Conservation (phyloP, 2,113 vertebrate genomes). For the Tautogolabrus adspersus region DNA sequence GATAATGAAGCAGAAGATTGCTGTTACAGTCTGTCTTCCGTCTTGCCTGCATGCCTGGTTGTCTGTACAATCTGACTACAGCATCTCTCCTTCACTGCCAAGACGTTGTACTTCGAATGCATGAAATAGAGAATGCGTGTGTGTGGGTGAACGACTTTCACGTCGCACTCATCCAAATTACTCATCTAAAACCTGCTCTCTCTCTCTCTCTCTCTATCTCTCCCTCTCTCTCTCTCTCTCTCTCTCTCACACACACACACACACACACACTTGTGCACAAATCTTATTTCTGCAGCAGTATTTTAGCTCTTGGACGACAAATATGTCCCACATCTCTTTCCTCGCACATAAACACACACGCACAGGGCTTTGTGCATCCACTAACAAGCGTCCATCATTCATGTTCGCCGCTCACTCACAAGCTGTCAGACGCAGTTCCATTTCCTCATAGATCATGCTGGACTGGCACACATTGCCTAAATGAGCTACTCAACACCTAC, state of each 20-base stretch:
- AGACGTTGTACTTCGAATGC: conserved; percentile 10
- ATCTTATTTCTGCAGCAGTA: conserved; percentile 24
- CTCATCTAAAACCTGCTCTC: conserved; percentile 25
- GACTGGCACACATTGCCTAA: conserved; percentile 45
- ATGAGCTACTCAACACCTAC: conserved; percentile 61
- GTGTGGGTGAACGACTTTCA: conserved; percentile 22
- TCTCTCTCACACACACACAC: no score
- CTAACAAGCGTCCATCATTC: conserved; percentile 54
- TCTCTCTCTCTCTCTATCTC: no score
- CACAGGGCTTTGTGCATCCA: background rate
- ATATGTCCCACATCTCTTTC: conserved; percentile 3
- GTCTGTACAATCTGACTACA: conserved; percentile 34
- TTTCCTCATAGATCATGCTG: conserved; percentile 61
- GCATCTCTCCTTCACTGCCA: background rate
- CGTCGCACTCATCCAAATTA: background rate
- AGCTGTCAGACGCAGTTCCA: conserved; percentile 61
- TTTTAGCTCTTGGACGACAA: conserved; percentile 46
- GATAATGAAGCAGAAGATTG: conserved; percentile 51
- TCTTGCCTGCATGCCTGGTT: conserved; percentile 29
- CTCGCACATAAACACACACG: conserved; percentile 10
- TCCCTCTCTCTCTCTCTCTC: background rate
- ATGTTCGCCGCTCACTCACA: conserved; percentile 43
- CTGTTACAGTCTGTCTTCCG: conserved; percentile 26
- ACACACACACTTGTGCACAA: background rate
- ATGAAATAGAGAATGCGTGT: conserved; percentile 28